phyloP scores from a whole-genome alignment of 2,888 invertebrate species.

The Lordiphosa andalusiaca region DNA sequence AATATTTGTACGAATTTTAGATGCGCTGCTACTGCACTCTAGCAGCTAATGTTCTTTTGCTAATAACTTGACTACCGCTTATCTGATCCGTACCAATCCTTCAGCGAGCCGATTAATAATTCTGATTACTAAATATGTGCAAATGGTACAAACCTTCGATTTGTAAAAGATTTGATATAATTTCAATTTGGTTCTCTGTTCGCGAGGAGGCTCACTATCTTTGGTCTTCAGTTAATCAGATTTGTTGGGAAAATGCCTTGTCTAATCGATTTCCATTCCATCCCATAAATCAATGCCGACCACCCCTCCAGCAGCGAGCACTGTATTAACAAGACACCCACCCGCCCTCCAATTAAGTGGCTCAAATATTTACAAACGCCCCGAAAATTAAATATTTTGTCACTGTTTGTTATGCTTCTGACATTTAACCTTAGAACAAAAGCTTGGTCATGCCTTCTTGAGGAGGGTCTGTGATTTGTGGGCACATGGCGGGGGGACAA shows the following conservation, averaged over 20 bases:
- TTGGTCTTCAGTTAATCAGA: neutral
- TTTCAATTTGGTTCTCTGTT: too few relatives aligned
- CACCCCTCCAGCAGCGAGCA: conserved; percentile 5
- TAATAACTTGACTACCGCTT: too few relatives aligned
- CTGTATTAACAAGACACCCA: conserved; percentile 11
- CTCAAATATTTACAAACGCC: conserved; percentile 73
- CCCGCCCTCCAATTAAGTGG: conserved; percentile 65
- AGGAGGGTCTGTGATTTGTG: conserved; percentile 41
- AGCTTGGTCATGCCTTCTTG: conserved; percentile 19
- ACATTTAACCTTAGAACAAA: conserved; percentile 64
- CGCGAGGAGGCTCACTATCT: too few relatives aligned
- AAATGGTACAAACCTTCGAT: too few relatives aligned
- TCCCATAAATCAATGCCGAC: conserved; percentile 30
- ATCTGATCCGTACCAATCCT: too few relatives aligned
- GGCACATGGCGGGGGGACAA: conserved; percentile 16
- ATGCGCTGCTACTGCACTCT: too few relatives aligned
- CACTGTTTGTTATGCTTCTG: conserved; percentile 68
- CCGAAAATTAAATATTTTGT: conserved; percentile 71
- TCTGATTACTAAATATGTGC: too few relatives aligned
- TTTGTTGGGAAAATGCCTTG: conserved; percentile 8
- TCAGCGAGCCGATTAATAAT: too few relatives aligned
- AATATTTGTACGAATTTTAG: too few relatives aligned
- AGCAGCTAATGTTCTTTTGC: too few relatives aligned
- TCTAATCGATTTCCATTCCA: conserved; percentile 34
- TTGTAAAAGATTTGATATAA: too few relatives aligned